Conservation (phyloP, 2,888 invertebrate species). For the Ectropis crepuscularia region DNA sequence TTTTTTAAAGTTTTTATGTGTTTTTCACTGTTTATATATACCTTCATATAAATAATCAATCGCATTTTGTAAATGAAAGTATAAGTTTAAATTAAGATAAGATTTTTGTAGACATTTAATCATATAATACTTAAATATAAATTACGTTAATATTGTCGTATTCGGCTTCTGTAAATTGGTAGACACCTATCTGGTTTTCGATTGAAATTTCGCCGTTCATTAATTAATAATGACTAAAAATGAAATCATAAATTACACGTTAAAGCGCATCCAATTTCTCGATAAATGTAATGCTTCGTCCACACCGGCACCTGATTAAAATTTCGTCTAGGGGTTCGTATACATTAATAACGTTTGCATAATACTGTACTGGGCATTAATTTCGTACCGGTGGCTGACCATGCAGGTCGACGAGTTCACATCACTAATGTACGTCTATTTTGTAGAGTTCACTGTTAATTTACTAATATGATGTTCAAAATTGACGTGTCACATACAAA, state of each 20-base stretch:
- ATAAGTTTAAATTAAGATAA: too few species aligned
- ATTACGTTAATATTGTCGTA: too few species aligned
- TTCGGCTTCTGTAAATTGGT: background rate
- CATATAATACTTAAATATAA: too few species aligned
- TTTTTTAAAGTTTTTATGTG: too few species aligned
- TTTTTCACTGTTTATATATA: too few species aligned
- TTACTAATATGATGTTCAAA: conserved; percentile 13
- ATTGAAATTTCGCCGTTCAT: conserved; percentile 3
- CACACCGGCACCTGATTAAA: conserved; percentile 26
- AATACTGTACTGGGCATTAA: conserved; percentile 39
- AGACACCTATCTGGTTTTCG: conserved; percentile 1
- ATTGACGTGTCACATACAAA: conserved; percentile 5
- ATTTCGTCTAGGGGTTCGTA: conserved; percentile 33
- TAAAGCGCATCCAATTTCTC: conserved; percentile 29
- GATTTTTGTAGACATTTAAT: too few species aligned
- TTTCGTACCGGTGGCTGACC: conserved; percentile 55
- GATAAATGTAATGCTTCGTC: conserved; percentile 22
- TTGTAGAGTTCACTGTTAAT: conserved; percentile 15
- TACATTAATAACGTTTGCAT: conserved; percentile 38
- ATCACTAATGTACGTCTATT: conserved; percentile 27
- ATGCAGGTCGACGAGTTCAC: conserved; percentile 55
- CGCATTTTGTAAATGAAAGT: too few species aligned
- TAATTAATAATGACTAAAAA: conserved; percentile 10
- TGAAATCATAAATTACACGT: conserved; percentile 12
- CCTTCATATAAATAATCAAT: too few species aligned